These are phyloP conservation scores for Microcebus lehilahytsara DNA, from an alignment of 2,113 vertebrate genomes.

Conservation along the genomic window DNA sequence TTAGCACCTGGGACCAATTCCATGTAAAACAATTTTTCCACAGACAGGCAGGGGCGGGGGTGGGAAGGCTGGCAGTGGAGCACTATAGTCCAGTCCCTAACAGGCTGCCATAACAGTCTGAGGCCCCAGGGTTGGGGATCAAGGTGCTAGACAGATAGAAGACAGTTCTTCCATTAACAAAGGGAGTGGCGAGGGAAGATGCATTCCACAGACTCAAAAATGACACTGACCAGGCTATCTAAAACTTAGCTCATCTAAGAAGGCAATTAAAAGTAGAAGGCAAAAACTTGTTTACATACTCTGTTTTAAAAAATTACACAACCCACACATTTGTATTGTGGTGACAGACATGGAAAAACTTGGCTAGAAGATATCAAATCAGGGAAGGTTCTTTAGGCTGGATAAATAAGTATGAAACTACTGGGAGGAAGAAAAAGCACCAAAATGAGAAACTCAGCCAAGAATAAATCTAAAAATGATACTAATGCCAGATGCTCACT, in stretches of 20 bases:
- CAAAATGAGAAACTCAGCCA: slow-evolving; percentile 54
- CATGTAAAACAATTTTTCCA: no score
- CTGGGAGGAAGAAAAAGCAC: background rate
- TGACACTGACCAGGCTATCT: slow-evolving; percentile 44
- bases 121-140: background rate
- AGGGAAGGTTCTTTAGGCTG: slow-evolving; percentile 52
- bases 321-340: slow-evolving; percentile 46
- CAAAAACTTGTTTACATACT: slow-evolving; percentile 63
- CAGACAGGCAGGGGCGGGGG: no score
- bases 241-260: slow-evolving; percentile 62
- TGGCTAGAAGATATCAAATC: slow-evolving; percentile 38
- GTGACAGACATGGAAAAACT: slow-evolving; percentile 60
- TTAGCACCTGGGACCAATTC: no score
- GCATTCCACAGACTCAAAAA: background rate
- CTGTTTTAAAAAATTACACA: slow-evolving; percentile 51
- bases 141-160: background rate
- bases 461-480: slow-evolving; percentile 67
- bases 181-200: background rate
- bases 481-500: slow-evolving; percentile 67
- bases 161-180: slow-evolving; percentile 5
- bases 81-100: no score
- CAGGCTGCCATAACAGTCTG: no score
- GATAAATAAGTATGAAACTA: slow-evolving; percentile 51
- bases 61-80: no score
- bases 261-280: slow-evolving; percentile 67